Base-by-base conservation (phyloP, 2,797 vertebrate species). In the Todus mexicanus region DNA sequence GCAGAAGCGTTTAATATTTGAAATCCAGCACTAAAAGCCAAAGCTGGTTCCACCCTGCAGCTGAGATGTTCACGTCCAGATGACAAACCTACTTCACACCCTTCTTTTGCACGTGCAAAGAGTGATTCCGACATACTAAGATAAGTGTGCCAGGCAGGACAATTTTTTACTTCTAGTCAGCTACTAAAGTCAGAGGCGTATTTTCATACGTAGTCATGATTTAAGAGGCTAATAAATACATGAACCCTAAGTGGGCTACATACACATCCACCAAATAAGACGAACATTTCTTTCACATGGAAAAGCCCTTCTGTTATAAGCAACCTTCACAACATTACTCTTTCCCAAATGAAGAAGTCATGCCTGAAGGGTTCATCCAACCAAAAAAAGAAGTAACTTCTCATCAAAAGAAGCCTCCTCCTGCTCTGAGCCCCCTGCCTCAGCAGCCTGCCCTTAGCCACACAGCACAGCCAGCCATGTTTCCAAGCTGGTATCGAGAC, bases 241-340 rank as follows among this genome's bases (percentile, higher is more conserved):
- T 14, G 4, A 72, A 68, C 40, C 6, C 16, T 35, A 54, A 53
- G 20, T 29, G 19, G 47, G 48, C 51, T 59, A 38, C 25, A 26
- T 10, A 12, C 12, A 29, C 53, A 60, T 16, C 33, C 84, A 14
- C n/a, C 0, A 0, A 54, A 68, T 18, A 40, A 2, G 2, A 53
- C 7, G 33, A 59, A 40, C 22, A 53, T 64, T 8, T 43, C 40
- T 68, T 51, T 22, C 0, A 0, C 35, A n/a, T 43, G 35, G 21
- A 51, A 72, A 81, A 61, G 17, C 22, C 12, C 42, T 53, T 56
- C 26, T 40, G 25, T 23, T 35, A 19, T 16, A 65, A 74, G 33
- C 11, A 85, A 72, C 26, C 53, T 53, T 21, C 29, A 51, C 21
- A 80, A 71, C 27, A 22, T 1, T 22, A 23, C 23, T 68, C 26